Percentiles rank a stretch among this genome's conserved stretches.
These are phyloP conservation scores for Drosophila dives DNA, from an alignment of 2,888 invertebrate species.

Conservation along the genomic window DNA sequence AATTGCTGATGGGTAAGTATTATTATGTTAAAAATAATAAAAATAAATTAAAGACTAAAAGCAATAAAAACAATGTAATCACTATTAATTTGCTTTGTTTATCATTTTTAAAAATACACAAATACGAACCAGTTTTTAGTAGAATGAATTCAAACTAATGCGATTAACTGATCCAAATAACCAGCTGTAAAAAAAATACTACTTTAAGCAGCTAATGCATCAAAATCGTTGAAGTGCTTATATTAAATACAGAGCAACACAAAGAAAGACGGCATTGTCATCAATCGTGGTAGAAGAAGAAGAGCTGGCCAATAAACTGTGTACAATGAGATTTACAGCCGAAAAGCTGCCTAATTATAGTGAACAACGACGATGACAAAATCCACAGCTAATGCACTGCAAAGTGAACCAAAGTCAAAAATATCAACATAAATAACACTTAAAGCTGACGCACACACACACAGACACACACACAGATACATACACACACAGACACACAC, in stretches of 20 bases:
- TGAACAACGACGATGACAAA: conserved; percentile 57
- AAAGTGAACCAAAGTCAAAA: conserved; percentile 70
- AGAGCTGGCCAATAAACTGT: conserved; percentile 68
- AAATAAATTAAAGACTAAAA: neutral
- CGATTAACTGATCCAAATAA: conserved; percentile 12
- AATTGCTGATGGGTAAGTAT: neutral
- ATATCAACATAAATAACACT: conserved; percentile 80
- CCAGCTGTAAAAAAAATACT: conserved; percentile 15
- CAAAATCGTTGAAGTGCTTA: conserved; percentile 23
- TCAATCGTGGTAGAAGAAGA: conserved; percentile 45
- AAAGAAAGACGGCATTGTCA: conserved; percentile 35
- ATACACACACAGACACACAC: neutral
- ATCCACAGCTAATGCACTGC: conserved; percentile 72
- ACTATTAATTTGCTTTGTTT: neutral
- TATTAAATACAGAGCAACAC: conserved; percentile 20
- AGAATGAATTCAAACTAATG: neutral
- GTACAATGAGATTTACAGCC: conserved; percentile 70
- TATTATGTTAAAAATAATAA: neutral
- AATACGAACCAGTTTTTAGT: neutral
- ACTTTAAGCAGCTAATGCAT: conserved; percentile 28
- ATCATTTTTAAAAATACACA: neutral
- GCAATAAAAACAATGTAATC: neutral
- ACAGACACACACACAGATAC: neutral
- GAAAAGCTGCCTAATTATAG: conserved; percentile 74
- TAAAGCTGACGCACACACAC: conserved; percentile 54